Evolutionary conservation across 1,140 invertebrate genomes (phyloP), one percentile per base, ranked within the genome.

Genomic region (Trypoxylus dichotomus): DNA sequence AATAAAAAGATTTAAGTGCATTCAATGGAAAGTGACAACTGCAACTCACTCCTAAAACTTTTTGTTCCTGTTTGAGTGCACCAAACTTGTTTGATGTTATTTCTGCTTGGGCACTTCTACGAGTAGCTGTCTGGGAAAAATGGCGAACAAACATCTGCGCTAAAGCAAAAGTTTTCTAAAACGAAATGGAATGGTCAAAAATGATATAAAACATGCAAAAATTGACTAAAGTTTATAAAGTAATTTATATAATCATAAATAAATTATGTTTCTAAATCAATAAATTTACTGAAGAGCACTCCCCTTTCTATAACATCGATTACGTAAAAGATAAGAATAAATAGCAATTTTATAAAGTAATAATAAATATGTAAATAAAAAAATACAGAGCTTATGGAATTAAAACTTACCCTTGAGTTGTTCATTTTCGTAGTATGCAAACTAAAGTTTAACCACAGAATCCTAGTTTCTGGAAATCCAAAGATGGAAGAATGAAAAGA

Each of bases 1-100:
- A 83, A 80, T 81, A 84, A 79, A 63, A 21, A 32, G 75, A 24
- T 27, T 54, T 71, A 19, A 60, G 73, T 75, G 13, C 24, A 25
- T 71, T 2, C 24, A 76, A 21, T 74, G 11, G 6, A 15, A 72
- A 73, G 29, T 13, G 0, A 21, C 1, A 58, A 29, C 2, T 29
- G 0, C 21, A 54, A 25, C 54, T 79, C 74, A 80, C 79, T 47
- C 76, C 78, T 68, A 73, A 77, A 24, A 77, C 73, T 37, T 78
- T 79, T 41, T 80, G 79, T 58, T 54, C 54, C 72, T 79, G 74
- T 47, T 80, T 80, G 15, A 80, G 60, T 58, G 63, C 25, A 13
- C 11, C 43, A 42, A 80, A 80, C 37, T 76, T 75, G 42, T 15
- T 47, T 24, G 74, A 75, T 27, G 41, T 8, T 27, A 54, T 11